Evolutionary conservation across 1,140 invertebrate species (phyloP), one percentile per base, ranked within the genome.

Genomic region (Nasonia vitripennis): DNA sequence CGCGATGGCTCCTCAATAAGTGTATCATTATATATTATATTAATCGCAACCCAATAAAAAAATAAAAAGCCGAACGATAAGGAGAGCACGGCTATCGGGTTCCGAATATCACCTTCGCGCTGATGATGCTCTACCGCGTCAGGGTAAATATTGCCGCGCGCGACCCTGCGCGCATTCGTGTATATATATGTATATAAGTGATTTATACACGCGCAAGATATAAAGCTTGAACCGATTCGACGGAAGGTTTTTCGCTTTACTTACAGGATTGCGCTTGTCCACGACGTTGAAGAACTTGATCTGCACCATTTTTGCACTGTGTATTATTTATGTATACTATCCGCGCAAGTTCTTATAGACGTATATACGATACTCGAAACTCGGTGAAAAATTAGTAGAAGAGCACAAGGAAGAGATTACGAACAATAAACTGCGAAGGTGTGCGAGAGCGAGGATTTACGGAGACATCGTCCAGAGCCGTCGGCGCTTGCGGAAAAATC

Each of bases 241-340:
- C 51, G 17, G 14, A 55, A 55, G 51, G 51, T 20, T 55, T 20
- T 55, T 55, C 51, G 4, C 4, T 55, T 77, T 87, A 91, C 91
- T 91, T 88, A 91, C 91, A 71, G 87, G 86, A 87, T 89, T 89
- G 73, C 87, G 89, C 84, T 90, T 89, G 86, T 91, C 89, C 31
- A 91, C 87, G 34, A 90, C 89, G 84, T 88, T 90, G 86, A 90
- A 90, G 62, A 91, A 88, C 88, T 89, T 91, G 34, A 91, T 90
- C 88, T 91, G 90, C 78, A 91, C 91, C 90, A 91, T 91, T 86
- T 89, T 82, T 20, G 34, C 55, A 62, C 55, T 20, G 20, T n/a
- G 10, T 51, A 51, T 62, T 62, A n/a, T n/a, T 6, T n/a, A 17
- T 9, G 7, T 20, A 27, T 27, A 55, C 41, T 45, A 45, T 7